Conservation (phyloP, 2,888 invertebrate species). For the Acanthosepion pharaonis region DNA sequence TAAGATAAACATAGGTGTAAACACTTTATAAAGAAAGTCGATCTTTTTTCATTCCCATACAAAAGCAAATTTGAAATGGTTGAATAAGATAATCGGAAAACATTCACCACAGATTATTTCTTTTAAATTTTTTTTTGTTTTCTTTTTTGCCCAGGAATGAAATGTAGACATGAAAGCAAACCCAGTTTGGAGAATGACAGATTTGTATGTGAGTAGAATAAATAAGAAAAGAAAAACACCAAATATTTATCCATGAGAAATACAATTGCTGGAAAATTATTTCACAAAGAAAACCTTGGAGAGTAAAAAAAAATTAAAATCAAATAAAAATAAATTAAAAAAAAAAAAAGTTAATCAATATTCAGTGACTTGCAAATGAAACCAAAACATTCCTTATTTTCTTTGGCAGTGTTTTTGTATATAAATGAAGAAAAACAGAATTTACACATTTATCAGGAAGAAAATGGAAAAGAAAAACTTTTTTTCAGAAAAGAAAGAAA, state of each 20-base stretch:
- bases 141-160: not conserved
- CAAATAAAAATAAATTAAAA: not conserved
- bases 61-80: not conserved
- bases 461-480: too few relatives aligned
- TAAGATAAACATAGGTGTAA: not conserved
- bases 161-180: not conserved
- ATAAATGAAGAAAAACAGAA: not conserved
- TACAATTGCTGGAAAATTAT: not conserved
- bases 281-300: not conserved
- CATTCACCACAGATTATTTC: not conserved
- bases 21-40: not conserved
- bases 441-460: not conserved
- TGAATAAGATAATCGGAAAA: slow-evolving; percentile 23
- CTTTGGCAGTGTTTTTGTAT: not conserved
- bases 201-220: not conserved
- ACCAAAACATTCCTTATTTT: not conserved
- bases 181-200: not conserved
- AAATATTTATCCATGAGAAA: not conserved
- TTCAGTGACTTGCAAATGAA: not conserved
- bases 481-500: too few relatives aligned
- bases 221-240: not conserved
- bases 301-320: not conserved
- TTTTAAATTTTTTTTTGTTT: not conserved
- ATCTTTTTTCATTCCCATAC: not conserved
- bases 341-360: not conserved